Percentiles rank a stretch among this genome's conserved stretches.
phyloP scores from a whole-genome alignment of 2,888 invertebrate genomes.

The Mylabris sibirica region DNA sequence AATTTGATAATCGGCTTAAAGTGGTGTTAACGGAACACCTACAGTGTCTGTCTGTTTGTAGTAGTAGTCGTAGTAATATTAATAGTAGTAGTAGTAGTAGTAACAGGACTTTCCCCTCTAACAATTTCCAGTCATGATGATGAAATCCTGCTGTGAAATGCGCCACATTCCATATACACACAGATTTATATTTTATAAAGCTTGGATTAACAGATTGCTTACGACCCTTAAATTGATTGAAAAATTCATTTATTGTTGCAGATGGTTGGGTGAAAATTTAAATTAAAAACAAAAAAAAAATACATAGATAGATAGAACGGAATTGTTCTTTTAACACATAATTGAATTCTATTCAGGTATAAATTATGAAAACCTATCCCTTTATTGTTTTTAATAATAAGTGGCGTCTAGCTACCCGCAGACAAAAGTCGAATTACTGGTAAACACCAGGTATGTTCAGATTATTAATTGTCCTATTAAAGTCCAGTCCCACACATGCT shows the following conservation, averaged over 20 bases:
- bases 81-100: slow-evolving; percentile 28
- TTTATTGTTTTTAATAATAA: slow-evolving; percentile 27
- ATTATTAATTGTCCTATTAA: slow-evolving; percentile 34
- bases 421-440: slow-evolving; percentile 21
- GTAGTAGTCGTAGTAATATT: slow-evolving; percentile 26
- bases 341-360: background rate
- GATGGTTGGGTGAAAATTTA: background rate
- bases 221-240: slow-evolving; percentile 47
- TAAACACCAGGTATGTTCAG: slow-evolving; percentile 27
- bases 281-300: background rate
- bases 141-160: slow-evolving; percentile 51
- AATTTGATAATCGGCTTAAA: slow-evolving; percentile 54
- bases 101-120: slow-evolving; percentile 36
- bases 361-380: slow-evolving; percentile 4
- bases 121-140: slow-evolving; percentile 30
- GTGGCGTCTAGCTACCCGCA: slow-evolving; percentile 19
- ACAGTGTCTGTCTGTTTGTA: slow-evolving; percentile 21
- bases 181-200: slow-evolving; percentile 56
- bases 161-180: slow-evolving; percentile 53
- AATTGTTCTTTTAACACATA: background rate
- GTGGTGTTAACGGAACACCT: slow-evolving; percentile 47
- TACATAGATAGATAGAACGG: background rate
- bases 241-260: slow-evolving; percentile 6
- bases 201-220: slow-evolving; percentile 52
- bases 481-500: slow-evolving; percentile 26